Percentiles rank a stretch among this genome's conserved stretches.
Evolutionary conservation across 2,113 vertebrate genomes (phyloP).

Genomic region (Sterrhoptilus dennistouni): DNA sequence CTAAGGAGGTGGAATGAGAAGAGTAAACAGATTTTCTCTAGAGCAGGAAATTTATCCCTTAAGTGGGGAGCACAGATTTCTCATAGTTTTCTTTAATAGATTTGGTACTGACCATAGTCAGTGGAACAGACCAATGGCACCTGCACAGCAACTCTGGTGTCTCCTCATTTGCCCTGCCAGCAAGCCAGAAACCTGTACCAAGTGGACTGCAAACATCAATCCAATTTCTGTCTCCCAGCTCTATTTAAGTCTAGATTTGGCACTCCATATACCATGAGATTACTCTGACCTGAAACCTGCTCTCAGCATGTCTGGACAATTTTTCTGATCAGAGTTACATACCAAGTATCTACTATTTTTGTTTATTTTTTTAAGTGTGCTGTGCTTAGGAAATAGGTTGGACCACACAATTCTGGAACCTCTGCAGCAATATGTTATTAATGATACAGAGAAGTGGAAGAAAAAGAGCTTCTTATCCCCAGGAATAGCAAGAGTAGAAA

Average conservation of each 20-base stretch:
- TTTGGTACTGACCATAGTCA: neutral
- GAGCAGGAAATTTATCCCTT: neutral
- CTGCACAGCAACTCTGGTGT: neutral
- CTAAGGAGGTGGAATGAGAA: neutral
- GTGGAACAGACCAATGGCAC: neutral
- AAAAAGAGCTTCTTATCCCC: neutral
- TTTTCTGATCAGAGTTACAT: neutral
- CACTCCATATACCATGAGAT: neutral
- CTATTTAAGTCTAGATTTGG: neutral
- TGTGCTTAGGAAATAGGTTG: neutral
- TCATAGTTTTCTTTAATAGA: neutral
- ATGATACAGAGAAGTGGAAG: neutral
- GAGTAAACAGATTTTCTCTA: conserved; percentile 13
- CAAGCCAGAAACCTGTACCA: neutral
- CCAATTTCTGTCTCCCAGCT: neutral
- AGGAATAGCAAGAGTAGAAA: neutral
- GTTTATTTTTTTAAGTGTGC: neutral
- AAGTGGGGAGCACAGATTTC: neutral
- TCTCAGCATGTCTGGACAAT: neutral
- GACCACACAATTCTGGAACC: neutral
- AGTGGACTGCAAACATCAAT: neutral
- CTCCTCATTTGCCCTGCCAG: neutral
- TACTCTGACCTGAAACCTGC: neutral
- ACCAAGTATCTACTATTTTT: neutral
- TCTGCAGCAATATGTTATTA: neutral